phyloP scores from a whole-genome alignment of 2,888 invertebrate species.

The Diachrysia chrysitis region DNA sequence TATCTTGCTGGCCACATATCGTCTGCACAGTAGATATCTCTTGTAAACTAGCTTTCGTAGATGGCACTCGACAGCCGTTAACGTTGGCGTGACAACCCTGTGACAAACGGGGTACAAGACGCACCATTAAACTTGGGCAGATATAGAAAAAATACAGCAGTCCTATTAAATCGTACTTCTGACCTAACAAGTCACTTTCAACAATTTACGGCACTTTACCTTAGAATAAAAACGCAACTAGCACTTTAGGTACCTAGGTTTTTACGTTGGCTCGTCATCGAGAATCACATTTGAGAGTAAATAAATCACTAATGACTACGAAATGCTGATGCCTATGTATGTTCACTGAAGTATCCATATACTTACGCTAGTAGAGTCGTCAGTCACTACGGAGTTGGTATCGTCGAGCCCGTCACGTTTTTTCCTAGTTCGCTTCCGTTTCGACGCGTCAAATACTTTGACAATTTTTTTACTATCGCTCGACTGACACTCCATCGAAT shows the following conservation, averaged over 20 bases:
- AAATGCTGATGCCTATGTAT: not conserved
- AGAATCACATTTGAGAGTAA: not conserved
- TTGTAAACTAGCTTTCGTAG: constrained; percentile 76
- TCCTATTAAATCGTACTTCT: not conserved
- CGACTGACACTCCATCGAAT: constrained; percentile 82
- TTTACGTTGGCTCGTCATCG: not conserved
- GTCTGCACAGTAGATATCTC: constrained; percentile 65
- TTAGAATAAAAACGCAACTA: too few relatives aligned
- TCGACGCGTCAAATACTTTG: constrained; percentile 82
- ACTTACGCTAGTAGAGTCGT: constrained; percentile 82
- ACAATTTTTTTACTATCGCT: constrained; percentile 84
- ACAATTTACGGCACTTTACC: too few relatives aligned
- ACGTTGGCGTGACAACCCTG: constrained; percentile 67
- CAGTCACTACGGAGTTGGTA: constrained; percentile 73
- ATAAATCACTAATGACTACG: not conserved
- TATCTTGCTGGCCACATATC: constrained; percentile 58
- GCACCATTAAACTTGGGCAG: too few relatives aligned
- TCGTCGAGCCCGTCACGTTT: constrained; percentile 75
- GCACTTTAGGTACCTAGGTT: too few relatives aligned
- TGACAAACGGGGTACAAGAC: not conserved
- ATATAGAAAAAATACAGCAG: too few relatives aligned
- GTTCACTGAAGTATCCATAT: constrained; percentile 8
- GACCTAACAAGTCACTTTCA: not conserved
- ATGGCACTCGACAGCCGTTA: constrained; percentile 63
- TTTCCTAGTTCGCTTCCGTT: constrained; percentile 74